These are phyloP conservation scores for Halocynthia aurantium DNA, from an alignment of 23 tunicate species.

Conservation along the genomic window DNA sequence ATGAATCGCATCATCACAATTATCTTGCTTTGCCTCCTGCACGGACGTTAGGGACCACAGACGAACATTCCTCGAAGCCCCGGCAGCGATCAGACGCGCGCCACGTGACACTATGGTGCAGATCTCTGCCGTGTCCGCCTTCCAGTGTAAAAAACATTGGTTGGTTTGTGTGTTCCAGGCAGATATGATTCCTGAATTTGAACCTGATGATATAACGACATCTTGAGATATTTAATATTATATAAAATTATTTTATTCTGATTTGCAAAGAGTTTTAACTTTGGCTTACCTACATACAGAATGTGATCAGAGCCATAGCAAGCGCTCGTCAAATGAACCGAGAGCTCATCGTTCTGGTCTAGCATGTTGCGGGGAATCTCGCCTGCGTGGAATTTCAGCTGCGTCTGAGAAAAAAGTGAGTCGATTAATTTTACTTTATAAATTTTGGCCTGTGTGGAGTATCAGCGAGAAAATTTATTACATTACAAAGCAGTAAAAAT, in stretches of 20 bases:
- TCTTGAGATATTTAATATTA: not conserved
- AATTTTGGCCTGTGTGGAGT: too few relatives aligned
- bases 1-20: not conserved
- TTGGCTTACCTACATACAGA: slow-evolving; percentile 51
- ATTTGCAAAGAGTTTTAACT: not conserved
- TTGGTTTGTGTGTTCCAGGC: slow-evolving; percentile 82
- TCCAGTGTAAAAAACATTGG: slow-evolving; percentile 81
- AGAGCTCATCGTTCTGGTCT: slow-evolving; percentile 18
- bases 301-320: slow-evolving; percentile 46
- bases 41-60: slow-evolving; percentile 67
- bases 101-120: slow-evolving; percentile 40
- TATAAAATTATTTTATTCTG: not conserved
- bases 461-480: too few relatives aligned
- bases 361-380: slow-evolving; percentile 38
- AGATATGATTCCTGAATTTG: slow-evolving; percentile 43
- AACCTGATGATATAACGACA: slow-evolving; percentile 19
- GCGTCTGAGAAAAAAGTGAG: slow-evolving; percentile 21
- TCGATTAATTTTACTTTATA: not conserved
- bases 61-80: slow-evolving; percentile 37
- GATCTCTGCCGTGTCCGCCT: slow-evolving; percentile 70
- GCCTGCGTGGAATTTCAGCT: slow-evolving; percentile 50
- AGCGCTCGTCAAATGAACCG: slow-evolving; percentile 65
- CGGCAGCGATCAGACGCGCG: slow-evolving; percentile 53
- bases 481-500: not conserved
- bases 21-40: slow-evolving; percentile 25